A percentile compares a stretch with the other conserved stretches of the same genome.
Conservation (phyloP, 2,113 vertebrate genomes). For the Macrotis lagotis region DNA sequence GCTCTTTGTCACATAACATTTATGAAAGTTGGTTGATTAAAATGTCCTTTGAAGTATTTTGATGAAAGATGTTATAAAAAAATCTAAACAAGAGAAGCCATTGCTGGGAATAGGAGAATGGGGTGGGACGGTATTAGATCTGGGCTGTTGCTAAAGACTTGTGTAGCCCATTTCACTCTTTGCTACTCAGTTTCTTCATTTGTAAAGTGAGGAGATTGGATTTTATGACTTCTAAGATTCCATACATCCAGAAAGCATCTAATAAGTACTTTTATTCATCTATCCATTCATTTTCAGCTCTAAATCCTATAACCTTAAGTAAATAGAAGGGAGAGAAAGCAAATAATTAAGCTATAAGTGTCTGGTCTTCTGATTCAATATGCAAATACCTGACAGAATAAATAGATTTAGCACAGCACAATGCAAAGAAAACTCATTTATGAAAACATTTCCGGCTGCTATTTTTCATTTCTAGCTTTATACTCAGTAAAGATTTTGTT, state of each 20-base stretch:
- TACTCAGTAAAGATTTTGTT: neutral
- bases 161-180: neutral
- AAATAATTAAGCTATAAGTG: neutral
- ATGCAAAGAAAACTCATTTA: slow-evolving; percentile 38
- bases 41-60: neutral
- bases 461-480: slow-evolving; percentile 29
- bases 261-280: neutral
- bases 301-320: neutral
- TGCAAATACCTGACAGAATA: slow-evolving; percentile 48
- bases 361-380: slow-evolving; percentile 32
- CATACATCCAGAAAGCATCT: neutral
- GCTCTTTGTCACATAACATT: slow-evolving; percentile 15
- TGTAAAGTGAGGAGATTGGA: neutral
- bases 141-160: neutral
- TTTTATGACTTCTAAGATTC: neutral
- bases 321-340: slow-evolving; percentile 6
- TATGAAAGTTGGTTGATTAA: slow-evolving; percentile 17
- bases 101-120: neutral
- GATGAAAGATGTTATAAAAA: neutral
- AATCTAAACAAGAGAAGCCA: neutral
- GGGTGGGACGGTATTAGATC: neutral
- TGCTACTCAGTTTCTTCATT: neutral
- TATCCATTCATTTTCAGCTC: neutral
- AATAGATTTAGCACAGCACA: slow-evolving; percentile 43
- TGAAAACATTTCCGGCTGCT: slow-evolving; percentile 8